A percentile compares a stretch with the other conserved stretches of the same genome.
These are phyloP conservation scores for Crossaster papposus DNA, from an alignment of 53 echinoderm and acorn worm species.

Conservation along the genomic window DNA sequence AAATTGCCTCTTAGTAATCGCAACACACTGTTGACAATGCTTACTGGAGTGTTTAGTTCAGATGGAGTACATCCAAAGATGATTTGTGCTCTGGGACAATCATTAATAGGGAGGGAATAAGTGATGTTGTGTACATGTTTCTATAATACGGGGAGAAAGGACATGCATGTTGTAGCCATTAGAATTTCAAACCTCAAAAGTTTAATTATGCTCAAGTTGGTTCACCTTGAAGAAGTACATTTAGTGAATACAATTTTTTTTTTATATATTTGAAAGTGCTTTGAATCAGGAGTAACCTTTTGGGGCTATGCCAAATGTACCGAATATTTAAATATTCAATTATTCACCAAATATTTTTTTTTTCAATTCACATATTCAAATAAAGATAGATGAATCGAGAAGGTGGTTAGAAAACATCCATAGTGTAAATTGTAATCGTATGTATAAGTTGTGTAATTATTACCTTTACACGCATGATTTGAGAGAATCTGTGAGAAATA, in stretches of 20 bases:
- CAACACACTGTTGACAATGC: background rate
- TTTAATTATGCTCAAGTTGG: background rate
- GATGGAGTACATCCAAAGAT: conserved; percentile 1
- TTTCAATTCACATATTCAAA: no score
- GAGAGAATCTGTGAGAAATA: no score
- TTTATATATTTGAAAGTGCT: no score
- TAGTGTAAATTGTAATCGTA: no score
- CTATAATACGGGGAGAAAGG: background rate
- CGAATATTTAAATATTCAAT: no score
- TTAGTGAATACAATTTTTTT: background rate
- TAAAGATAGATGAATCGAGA: no score
- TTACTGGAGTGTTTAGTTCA: background rate
- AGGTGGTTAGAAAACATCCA: no score
- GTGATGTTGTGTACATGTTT: background rate
- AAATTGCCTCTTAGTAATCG: background rate
- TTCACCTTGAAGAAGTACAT: background rate
- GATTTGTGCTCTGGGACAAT: background rate
- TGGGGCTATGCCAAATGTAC: no score
- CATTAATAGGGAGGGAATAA: background rate
- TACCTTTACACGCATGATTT: no score
- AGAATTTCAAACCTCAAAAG: background rate
- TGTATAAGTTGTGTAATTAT: no score
- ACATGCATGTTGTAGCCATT: background rate
- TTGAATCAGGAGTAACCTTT: no score
- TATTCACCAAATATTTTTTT: no score